Evolutionary conservation across 2,113 vertebrate species (phyloP).

Genomic region (Empidonax traillii): DNA sequence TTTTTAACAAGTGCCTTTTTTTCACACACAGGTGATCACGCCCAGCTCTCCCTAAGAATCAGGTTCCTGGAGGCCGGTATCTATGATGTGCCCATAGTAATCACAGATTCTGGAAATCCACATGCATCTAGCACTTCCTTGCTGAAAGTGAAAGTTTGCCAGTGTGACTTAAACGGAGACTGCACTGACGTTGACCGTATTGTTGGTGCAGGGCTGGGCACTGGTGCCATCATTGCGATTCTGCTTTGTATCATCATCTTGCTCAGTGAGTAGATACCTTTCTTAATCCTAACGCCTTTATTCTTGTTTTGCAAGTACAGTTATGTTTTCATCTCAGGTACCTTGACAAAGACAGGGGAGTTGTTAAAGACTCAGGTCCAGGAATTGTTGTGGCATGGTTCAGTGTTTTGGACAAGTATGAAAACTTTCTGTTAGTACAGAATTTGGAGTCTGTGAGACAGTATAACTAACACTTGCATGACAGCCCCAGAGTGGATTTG

Average conservation of each 20-base stretch:
- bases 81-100: slow-evolving; percentile 92
- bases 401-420: neutral
- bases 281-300: neutral
- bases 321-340: neutral
- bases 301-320: neutral
- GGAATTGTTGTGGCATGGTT: neutral
- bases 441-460: neutral
- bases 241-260: slow-evolving; percentile 97
- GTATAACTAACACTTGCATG: neutral
- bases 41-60: slow-evolving; percentile 89
- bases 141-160: slow-evolving; percentile 94
- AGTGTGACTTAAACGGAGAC: slow-evolving; percentile 92
- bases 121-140: slow-evolving; percentile 92
- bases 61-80: slow-evolving; percentile 91
- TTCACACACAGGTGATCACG: slow-evolving; percentile 85
- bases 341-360: neutral
- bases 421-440: neutral
- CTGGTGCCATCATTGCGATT: slow-evolving; percentile 95
- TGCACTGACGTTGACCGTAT: slow-evolving; percentile 92
- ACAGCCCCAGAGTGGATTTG: neutral
- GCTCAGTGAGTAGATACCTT: slow-evolving; percentile 86
- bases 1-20: neutral
- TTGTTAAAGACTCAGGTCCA: neutral
- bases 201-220: slow-evolving; percentile 91
- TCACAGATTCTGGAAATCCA: slow-evolving; percentile 96